These are phyloP conservation scores for Agrochola lota DNA, from an alignment of 2,888 invertebrate genomes.

Conservation along the genomic window DNA sequence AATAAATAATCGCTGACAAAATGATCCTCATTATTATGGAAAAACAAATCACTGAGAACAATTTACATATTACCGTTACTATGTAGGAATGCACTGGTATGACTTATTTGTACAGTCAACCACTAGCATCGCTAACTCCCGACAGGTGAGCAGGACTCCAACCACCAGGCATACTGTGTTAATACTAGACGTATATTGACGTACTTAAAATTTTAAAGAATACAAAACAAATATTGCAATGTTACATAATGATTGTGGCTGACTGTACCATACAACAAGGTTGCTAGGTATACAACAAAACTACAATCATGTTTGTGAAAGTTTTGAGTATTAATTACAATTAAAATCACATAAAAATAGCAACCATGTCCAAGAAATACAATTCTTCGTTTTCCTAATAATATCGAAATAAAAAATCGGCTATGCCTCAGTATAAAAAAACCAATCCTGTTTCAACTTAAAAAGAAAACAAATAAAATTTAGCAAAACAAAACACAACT, in stretches of 20 bases:
- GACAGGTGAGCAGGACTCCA: constrained; percentile 7
- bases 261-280: constrained; percentile 42
- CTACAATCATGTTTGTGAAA: constrained; percentile 18
- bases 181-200: constrained; percentile 11
- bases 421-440: constrained; percentile 62
- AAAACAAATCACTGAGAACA: constrained; percentile 58
- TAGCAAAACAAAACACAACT: constrained; percentile 78
- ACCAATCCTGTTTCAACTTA: constrained; percentile 52
- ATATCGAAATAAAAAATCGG: constrained; percentile 57
- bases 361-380: constrained; percentile 44
- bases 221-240: constrained; percentile 13
- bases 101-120: constrained; percentile 49
- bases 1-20: constrained; percentile 87
- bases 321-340: constrained; percentile 56
- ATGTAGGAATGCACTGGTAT: constrained; percentile 70
- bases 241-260: constrained; percentile 38
- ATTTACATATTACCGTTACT: constrained; percentile 49
- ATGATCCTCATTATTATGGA: constrained; percentile 72
- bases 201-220: constrained; percentile 15
- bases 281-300: constrained; percentile 36
- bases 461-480: constrained; percentile 74
- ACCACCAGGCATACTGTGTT: neutral
- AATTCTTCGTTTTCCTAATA: constrained; percentile 51
- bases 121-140: constrained; percentile 11
- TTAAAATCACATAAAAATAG: constrained; percentile 44